phyloP scores from a whole-genome alignment of 2,888 invertebrate genomes.

The Eupithecia pulchellata region DNA sequence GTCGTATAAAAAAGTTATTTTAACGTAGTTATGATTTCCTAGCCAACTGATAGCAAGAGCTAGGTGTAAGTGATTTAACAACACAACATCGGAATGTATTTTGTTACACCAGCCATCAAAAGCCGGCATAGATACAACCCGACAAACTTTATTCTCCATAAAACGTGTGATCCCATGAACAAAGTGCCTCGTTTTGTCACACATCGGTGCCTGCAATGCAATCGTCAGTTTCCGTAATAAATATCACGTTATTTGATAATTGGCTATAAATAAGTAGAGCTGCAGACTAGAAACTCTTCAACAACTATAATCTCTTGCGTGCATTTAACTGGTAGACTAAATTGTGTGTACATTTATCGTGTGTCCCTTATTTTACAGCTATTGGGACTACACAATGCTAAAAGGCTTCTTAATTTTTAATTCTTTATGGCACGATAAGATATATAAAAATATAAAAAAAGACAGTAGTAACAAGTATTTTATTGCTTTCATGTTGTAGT shows the following conservation, averaged over 20 bases:
- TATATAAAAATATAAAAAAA: too few species aligned
- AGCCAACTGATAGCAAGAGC: neutral
- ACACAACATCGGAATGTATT: neutral
- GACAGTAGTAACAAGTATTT: too few species aligned
- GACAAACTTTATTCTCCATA: neutral
- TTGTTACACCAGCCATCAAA: neutral
- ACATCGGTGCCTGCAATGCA: constrained; percentile 19
- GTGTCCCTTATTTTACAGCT: neutral
- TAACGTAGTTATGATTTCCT: neutral
- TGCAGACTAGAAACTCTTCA: neutral
- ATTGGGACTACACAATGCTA: neutral
- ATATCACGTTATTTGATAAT: constrained; percentile 31
- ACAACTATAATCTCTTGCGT: neutral
- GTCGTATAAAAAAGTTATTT: too few species aligned
- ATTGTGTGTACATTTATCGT: neutral
- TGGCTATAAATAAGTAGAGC: constrained; percentile 14
- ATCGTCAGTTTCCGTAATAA: constrained; percentile 33
- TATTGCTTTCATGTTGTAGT: neutral
- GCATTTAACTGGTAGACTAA: neutral
- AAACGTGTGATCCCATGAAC: constrained; percentile 6
- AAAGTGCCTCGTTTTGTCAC: constrained; percentile 12
- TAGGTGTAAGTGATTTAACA: neutral
- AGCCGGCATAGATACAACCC: neutral
- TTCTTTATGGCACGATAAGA: too few species aligned
- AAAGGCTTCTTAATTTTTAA: neutral